Evolutionary conservation across 1,140 invertebrate species (phyloP).

Genomic region (Tetramorium parvispinum): DNA sequence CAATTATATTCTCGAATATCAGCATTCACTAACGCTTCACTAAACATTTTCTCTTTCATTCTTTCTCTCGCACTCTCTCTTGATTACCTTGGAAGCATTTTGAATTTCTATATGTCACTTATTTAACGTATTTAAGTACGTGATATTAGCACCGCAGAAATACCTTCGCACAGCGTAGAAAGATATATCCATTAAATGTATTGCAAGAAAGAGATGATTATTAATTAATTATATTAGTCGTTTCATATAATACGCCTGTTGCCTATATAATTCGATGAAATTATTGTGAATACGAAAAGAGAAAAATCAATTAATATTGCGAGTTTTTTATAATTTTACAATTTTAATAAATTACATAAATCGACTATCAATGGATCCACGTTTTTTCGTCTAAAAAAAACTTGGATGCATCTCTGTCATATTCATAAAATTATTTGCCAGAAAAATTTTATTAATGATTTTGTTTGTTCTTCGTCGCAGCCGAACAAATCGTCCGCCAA

Average conservation of each 20-base stretch:
- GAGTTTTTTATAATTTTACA: background rate
- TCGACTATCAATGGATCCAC: conserved; percentile 11
- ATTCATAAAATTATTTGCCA: conserved; percentile 23
- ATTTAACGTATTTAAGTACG: conserved; percentile 82
- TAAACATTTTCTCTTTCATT: conserved; percentile 59
- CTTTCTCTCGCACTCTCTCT: conserved; percentile 49
- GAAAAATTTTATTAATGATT: conserved; percentile 26
- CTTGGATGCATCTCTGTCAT: conserved; percentile 24
- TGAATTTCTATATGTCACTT: conserved; percentile 74
- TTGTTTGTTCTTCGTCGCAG: background rate
- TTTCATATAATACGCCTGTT: background rate
- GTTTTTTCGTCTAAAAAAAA: conserved; percentile 61
- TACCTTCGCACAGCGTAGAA: conserved; percentile 79
- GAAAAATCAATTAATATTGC: background rate
- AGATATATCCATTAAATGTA: conserved; percentile 69
- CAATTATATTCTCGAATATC: conserved; percentile 72
- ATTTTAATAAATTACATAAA: background rate
- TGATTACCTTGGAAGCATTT: conserved; percentile 81
- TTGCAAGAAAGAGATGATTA: background rate
- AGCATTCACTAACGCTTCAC: conserved; percentile 69
- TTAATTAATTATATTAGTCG: background rate
- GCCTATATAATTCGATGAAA: background rate
- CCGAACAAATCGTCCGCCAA: conserved; percentile 3
- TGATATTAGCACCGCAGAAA: conserved; percentile 84
- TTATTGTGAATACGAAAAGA: background rate